A percentile compares a stretch with the other conserved stretches of the same genome.
These are phyloP conservation scores for Blastobasis adustella DNA, from an alignment of 2,888 invertebrate genomes.

Conservation along the genomic window DNA sequence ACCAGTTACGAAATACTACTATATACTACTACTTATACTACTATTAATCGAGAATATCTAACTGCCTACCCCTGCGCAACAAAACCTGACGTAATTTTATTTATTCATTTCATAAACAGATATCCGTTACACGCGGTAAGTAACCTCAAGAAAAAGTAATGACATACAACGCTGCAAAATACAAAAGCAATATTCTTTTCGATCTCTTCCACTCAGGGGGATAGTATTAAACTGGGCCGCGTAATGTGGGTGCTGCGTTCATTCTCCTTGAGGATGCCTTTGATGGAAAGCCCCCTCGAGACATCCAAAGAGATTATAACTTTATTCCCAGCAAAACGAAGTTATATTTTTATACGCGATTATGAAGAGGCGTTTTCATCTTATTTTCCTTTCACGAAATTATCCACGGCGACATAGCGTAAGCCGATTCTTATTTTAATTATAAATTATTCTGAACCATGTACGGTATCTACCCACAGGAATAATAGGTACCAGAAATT, in stretches of 20 bases:
- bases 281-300: constrained; percentile 30
- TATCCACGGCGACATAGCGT: no score
- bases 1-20: no score
- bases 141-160: not conserved
- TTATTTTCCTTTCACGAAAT: not conserved
- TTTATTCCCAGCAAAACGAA: constrained; percentile 28
- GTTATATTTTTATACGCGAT: constrained; percentile 28
- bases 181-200: constrained; percentile 23
- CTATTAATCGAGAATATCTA: no score
- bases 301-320: constrained; percentile 31
- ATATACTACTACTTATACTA: no score
- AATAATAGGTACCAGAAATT: no score
- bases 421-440: not conserved
- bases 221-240: constrained; percentile 29
- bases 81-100: no score
- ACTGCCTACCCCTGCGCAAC: no score
- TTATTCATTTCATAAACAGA: no score
- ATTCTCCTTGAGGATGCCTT: constrained; percentile 27
- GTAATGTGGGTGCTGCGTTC: constrained; percentile 32
- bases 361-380: not conserved
- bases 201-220: constrained; percentile 17
- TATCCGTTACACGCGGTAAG: no score
- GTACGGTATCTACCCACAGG: no score
- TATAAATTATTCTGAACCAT: not conserved
- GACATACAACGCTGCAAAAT: constrained; percentile 17